Evolutionary conservation across 2,888 invertebrate genomes (phyloP).

Genomic region (Cryptophagus acutangulus): DNA sequence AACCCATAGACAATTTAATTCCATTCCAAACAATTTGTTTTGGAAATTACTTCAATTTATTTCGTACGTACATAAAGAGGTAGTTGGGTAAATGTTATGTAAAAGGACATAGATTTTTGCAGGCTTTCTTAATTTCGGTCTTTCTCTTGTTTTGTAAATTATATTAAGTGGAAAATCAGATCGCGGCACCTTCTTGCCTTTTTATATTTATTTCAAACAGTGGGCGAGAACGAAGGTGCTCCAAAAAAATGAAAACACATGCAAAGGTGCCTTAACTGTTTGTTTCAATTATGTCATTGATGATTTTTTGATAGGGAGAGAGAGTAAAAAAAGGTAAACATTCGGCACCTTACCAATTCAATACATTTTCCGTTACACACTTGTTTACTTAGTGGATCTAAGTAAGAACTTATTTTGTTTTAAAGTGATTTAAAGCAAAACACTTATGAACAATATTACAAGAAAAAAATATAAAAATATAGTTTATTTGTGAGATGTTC

Average conservation of each 20-base stretch:
- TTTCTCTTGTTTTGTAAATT: background rate
- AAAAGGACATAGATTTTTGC: background rate
- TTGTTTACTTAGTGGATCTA: constrained; percentile 24
- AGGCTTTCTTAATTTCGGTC: background rate
- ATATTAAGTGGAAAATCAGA: background rate
- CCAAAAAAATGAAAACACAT: constrained; percentile 22
- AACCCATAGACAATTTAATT: too few species aligned
- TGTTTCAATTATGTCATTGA: constrained; percentile 12
- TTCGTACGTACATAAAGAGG: background rate
- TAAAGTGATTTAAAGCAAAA: background rate
- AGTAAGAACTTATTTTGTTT: constrained; percentile 13
- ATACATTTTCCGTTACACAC: too few species aligned
- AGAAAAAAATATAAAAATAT: constrained; percentile 6
- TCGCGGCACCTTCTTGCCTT: background rate
- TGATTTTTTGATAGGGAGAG: constrained; percentile 11
- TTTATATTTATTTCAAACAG: constrained; percentile 19
- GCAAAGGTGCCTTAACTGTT: constrained; percentile 29
- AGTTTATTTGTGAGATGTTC: constrained; percentile 5
- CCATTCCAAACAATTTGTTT: too few species aligned
- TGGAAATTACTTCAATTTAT: too few species aligned
- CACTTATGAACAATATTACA: background rate
- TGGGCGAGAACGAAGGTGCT: constrained; percentile 16
- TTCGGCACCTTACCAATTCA: constrained; percentile 26
- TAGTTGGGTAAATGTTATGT: background rate
- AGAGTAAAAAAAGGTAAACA: too few species aligned